These are phyloP conservation scores for Diplolepis rosae DNA, from an alignment of 2,888 invertebrate species.

Conservation along the genomic window DNA sequence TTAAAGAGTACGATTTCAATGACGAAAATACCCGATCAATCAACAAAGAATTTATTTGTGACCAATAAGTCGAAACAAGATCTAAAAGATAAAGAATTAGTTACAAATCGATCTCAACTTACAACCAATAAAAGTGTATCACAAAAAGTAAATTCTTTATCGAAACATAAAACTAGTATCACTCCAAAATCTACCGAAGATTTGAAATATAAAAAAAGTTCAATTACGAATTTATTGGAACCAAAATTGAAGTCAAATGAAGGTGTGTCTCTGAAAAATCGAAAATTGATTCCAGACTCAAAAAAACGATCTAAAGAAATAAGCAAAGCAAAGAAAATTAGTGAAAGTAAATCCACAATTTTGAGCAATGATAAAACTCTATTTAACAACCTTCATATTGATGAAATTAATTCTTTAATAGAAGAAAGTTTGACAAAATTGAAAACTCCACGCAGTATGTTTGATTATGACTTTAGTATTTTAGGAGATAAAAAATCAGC, in stretches of 20 bases:
- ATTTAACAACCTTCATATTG: conserved; percentile 26
- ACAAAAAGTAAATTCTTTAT: neutral
- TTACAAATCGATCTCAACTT: neutral
- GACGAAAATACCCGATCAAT: neutral
- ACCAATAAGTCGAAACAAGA: neutral
- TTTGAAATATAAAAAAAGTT: neutral
- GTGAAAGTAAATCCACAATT: conserved; percentile 44
- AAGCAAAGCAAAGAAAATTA: conserved; percentile 33
- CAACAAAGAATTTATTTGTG: neutral
- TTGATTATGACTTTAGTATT: conserved; percentile 45
- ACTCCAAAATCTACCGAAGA: neutral
- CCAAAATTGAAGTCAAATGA: neutral
- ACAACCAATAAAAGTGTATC: neutral
- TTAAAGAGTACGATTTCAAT: neutral
- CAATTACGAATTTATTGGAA: neutral
- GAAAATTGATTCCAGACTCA: neutral
- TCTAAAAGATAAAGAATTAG: neutral
- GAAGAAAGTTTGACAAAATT: conserved; percentile 50
- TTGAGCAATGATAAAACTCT: conserved; percentile 29
- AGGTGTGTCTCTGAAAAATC: neutral
- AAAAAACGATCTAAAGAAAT: too few relatives aligned
- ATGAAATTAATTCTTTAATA: conserved; percentile 42
- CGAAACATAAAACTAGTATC: neutral
- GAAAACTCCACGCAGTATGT: conserved; percentile 47
- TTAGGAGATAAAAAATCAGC: conserved; percentile 36